Evolutionary conservation across 1,140 invertebrate species (phyloP).

Genomic region (Laupala kohalensis): DNA sequence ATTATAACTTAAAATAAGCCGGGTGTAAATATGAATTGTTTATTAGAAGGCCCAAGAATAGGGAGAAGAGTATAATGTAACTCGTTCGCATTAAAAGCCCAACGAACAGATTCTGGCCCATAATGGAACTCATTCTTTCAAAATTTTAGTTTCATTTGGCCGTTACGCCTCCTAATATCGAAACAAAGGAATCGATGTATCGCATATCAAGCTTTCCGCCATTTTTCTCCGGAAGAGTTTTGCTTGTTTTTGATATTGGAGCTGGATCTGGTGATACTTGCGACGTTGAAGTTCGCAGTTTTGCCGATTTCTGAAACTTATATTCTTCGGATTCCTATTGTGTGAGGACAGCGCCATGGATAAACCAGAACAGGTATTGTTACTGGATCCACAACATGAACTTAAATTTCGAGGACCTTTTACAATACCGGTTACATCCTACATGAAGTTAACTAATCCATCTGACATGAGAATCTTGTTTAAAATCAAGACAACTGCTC

Average conservation of each 20-base stretch:
- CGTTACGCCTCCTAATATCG: neutral
- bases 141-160: neutral
- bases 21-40: neutral
- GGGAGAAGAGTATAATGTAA: neutral
- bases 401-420: constrained; percentile 77
- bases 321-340: neutral
- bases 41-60: neutral
- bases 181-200: neutral
- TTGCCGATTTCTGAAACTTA: neutral
- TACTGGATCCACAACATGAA: constrained; percentile 56
- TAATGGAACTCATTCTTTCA: neutral
- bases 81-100: neutral
- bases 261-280: neutral
- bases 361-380: constrained; percentile 48
- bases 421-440: constrained; percentile 73
- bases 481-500: constrained; percentile 99
- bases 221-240: too few species aligned
- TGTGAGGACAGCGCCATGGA: constrained; percentile 25
- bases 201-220: too few species aligned
- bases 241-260: neutral
- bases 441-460: constrained; percentile 83
- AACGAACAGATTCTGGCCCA: neutral
- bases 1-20: too few species aligned
- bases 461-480: constrained; percentile 78
- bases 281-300: neutral